Conservation (phyloP, 2,113 vertebrate species). For the Ascaphus truei region DNA sequence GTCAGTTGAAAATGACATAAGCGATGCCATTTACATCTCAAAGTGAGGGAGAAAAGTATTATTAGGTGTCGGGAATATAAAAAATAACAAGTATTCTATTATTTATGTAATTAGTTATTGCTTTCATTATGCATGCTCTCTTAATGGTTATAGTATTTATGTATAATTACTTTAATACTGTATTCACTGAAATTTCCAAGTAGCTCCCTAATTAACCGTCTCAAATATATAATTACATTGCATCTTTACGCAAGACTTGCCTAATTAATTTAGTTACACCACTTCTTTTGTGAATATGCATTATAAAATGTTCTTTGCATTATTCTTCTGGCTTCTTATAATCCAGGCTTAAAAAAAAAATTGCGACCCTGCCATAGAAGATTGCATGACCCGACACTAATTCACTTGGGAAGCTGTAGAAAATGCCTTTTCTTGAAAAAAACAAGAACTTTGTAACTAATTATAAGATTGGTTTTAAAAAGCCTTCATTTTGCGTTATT, state of each 20-base stretch:
- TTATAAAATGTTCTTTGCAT: conserved; percentile 87
- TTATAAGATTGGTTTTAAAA: conserved; percentile 35
- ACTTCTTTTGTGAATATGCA: conserved; percentile 83
- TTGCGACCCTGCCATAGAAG: conserved; percentile 82
- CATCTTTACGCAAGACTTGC: conserved; percentile 90
- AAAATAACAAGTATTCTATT: conserved; percentile 78
- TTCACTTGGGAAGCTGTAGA: conserved; percentile 66
- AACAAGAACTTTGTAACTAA: conserved; percentile 6
- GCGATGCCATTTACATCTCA: conserved; percentile 70
- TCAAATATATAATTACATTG: conserved; percentile 88
- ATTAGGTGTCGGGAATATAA: conserved; percentile 81
- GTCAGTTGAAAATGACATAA: conserved; percentile 67
- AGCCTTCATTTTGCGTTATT: conserved; percentile 1
- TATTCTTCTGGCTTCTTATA: conserved; percentile 90
- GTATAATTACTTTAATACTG: conserved; percentile 84
- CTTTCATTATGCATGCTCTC: conserved; percentile 83
- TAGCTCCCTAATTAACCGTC: conserved; percentile 87
- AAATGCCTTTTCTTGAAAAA: conserved; percentile 58
- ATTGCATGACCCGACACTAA: conserved; percentile 69
- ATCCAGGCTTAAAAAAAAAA: conserved; percentile 86
- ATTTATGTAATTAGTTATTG: conserved; percentile 87
- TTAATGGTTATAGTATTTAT: conserved; percentile 88
- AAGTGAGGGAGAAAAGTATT: conserved; percentile 70
- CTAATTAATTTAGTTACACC: conserved; percentile 91
- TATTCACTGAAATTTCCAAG: conserved; percentile 88